These are phyloP conservation scores for Megaceryle maxima DNA, from an alignment of 2,113 vertebrate genomes.

Conservation along the genomic window DNA sequence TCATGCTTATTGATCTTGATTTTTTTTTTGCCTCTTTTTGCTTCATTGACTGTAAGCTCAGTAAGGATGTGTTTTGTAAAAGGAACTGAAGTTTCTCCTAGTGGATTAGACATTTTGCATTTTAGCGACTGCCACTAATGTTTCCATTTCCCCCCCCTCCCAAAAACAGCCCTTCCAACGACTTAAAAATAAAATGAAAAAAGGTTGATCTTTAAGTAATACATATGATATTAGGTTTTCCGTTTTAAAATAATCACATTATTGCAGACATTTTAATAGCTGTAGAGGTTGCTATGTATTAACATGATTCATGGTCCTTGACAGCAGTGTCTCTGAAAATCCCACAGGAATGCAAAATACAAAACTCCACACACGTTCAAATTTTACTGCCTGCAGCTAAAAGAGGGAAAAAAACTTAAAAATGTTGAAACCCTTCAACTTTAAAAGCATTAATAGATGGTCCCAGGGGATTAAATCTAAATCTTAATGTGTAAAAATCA, in stretches of 20 bases:
- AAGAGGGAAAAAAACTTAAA: slow-evolving; percentile 80
- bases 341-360: slow-evolving; percentile 84
- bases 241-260: slow-evolving; percentile 87
- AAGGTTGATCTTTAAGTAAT: slow-evolving; percentile 81
- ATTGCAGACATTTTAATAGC: slow-evolving; percentile 88
- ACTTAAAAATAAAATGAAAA: slow-evolving; percentile 13
- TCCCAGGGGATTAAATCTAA: slow-evolving; percentile 84
- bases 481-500: slow-evolving; percentile 87
- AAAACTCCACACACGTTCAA: slow-evolving; percentile 84
- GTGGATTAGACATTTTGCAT: slow-evolving; percentile 56
- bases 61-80: slow-evolving; percentile 64
- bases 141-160: slow-evolving; percentile 29
- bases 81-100: slow-evolving; percentile 59
- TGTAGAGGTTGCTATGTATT: slow-evolving; percentile 86
- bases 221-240: slow-evolving; percentile 83
- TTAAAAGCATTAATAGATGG: slow-evolving; percentile 87
- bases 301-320: slow-evolving; percentile 87
- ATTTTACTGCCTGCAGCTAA: slow-evolving; percentile 89
- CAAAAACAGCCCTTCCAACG: slow-evolving; percentile 56
- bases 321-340: slow-evolving; percentile 85
- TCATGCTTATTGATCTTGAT: slow-evolving; percentile 68
- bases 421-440: slow-evolving; percentile 87
- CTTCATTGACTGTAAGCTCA: slow-evolving; percentile 48
- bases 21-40: slow-evolving; percentile 26
- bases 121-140: slow-evolving; percentile 56